Conservation (phyloP, 2,797 vertebrate species). For the Siniperca obscura region DNA sequence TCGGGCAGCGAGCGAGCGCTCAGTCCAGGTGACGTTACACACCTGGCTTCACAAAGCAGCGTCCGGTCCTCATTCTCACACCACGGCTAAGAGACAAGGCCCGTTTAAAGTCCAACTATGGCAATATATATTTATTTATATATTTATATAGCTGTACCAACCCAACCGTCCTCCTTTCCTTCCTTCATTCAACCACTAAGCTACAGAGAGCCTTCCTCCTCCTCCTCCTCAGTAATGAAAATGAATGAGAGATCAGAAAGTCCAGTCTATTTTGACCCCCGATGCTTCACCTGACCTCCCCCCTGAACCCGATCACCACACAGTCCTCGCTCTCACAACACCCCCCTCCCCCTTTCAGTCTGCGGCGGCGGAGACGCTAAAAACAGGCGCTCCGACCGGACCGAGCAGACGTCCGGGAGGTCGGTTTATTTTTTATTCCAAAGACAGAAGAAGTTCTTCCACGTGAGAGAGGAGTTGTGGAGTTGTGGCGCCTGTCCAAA, state of each 20-base stretch:
- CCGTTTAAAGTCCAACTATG: constrained; percentile 51
- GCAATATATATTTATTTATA: constrained; percentile 56
- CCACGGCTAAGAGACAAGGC: constrained; percentile 34
- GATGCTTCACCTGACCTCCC: constrained; percentile 59
- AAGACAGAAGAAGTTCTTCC: constrained; percentile 43
- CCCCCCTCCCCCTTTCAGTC: constrained; percentile 13
- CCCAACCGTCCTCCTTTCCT: constrained; percentile 14
- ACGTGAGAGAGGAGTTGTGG: constrained; percentile 51
- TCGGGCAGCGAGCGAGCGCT: background rate
- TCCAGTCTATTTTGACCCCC: constrained; percentile 59
- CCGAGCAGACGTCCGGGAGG: constrained; percentile 62
- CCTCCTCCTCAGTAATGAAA: constrained; percentile 55
- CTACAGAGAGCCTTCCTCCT: constrained; percentile 43
- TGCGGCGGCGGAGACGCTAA: constrained; percentile 45
- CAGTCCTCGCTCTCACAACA: constrained; percentile 32
- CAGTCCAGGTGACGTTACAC: background rate
- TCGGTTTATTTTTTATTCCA: background rate
- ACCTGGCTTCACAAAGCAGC: constrained; percentile 1
- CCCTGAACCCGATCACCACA: constrained; percentile 43
- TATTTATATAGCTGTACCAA: constrained; percentile 60
- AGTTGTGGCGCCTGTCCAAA: constrained; percentile 65
- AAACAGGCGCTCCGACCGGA: constrained; percentile 70
- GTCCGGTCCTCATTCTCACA: constrained; percentile 15
- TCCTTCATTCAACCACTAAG: constrained; percentile 46
- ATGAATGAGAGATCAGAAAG: constrained; percentile 66